phyloP scores from a whole-genome alignment of 2,888 invertebrate species.

The Philaethria dido region DNA sequence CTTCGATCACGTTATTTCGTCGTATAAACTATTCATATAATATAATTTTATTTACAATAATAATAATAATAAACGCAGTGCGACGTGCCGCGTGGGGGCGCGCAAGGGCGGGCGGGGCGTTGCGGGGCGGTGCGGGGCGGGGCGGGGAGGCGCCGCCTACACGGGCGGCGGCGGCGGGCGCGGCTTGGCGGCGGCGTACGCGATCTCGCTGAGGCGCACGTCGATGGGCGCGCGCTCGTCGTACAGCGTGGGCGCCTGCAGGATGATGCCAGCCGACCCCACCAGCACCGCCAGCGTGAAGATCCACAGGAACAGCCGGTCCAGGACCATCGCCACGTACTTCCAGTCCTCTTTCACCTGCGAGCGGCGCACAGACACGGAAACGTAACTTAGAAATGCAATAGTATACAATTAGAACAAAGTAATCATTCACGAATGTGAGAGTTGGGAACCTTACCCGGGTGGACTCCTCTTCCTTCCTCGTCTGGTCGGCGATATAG shows the following conservation, averaged over 20 bases:
- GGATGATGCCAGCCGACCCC: constrained; percentile 96
- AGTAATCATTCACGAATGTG: not conserved
- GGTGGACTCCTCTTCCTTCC: constrained; percentile 95
- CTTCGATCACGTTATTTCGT: constrained; percentile 71
- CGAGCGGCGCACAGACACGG: too few species aligned
- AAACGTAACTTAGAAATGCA: not conserved
- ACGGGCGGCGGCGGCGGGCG: constrained; percentile 74
- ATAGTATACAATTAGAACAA: not conserved
- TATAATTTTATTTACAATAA: constrained; percentile 57
- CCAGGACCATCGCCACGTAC: constrained; percentile 98
- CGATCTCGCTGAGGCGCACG: constrained; percentile 94
- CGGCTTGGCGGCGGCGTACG: constrained; percentile 94
- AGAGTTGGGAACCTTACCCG: constrained; percentile 84
- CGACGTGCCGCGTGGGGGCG: constrained; percentile 41
- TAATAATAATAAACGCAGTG: constrained; percentile 53
- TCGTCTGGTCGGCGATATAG: constrained; percentile 96
- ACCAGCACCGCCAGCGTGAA: constrained; percentile 97
- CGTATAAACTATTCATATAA: constrained; percentile 76
- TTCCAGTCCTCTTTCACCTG: constrained; percentile 99
- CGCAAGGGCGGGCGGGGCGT: constrained; percentile 21
- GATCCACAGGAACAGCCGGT: constrained; percentile 98
- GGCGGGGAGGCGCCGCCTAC: constrained; percentile 43
- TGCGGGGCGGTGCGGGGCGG: constrained; percentile 45
- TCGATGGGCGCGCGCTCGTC: constrained; percentile 95
- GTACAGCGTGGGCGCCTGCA: constrained; percentile 97